Conservation (phyloP, 2,888 invertebrate genomes). For the Toxonevra muliebris region DNA sequence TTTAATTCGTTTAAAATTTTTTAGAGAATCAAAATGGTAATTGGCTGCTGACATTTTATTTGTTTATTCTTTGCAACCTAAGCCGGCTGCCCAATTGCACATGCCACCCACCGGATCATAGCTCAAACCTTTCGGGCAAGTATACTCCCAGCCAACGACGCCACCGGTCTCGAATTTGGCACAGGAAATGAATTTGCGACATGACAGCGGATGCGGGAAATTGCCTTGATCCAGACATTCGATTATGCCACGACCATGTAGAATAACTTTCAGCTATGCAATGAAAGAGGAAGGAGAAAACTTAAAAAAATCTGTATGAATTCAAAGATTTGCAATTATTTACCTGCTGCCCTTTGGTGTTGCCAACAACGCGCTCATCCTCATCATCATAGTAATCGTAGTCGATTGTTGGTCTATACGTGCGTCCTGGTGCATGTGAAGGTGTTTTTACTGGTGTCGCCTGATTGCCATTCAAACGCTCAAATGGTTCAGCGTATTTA, state of each 20-base stretch:
- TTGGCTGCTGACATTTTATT: too few species aligned
- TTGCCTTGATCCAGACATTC: conserved; percentile 90
- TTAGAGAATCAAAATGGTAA: too few species aligned
- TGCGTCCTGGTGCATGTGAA: conserved; percentile 45
- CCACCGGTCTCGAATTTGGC: conserved; percentile 82
- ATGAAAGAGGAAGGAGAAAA: conserved; percentile 7
- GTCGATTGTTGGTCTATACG: conserved; percentile 65
- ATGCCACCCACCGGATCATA: conserved; percentile 91
- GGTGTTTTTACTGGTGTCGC: conserved; percentile 28
- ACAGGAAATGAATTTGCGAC: conserved; percentile 91
- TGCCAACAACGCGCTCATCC: conserved; percentile 68
- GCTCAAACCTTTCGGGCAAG: conserved; percentile 84
- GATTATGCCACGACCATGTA: conserved; percentile 77
- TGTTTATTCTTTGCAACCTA: conserved; percentile 75
- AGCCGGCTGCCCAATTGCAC: conserved; percentile 87
- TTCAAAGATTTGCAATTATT: conserved; percentile 17
- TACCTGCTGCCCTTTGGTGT: conserved; percentile 65
- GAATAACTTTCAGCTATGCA: conserved; percentile 66
- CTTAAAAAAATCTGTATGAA: not conserved
- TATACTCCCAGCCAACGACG: conserved; percentile 86
- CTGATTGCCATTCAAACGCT: conserved; percentile 50
- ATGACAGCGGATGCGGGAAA: conserved; percentile 90
- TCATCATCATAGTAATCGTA: conserved; percentile 79
- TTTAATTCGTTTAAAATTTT: too few species aligned
- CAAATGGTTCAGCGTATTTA: conserved; percentile 56